Evolutionary conservation across 37 sponge, comb jelly and placozoan species (phyloP), one percentile per base, ranked within the genome.

Genomic region (Spongilla lacustris): DNA sequence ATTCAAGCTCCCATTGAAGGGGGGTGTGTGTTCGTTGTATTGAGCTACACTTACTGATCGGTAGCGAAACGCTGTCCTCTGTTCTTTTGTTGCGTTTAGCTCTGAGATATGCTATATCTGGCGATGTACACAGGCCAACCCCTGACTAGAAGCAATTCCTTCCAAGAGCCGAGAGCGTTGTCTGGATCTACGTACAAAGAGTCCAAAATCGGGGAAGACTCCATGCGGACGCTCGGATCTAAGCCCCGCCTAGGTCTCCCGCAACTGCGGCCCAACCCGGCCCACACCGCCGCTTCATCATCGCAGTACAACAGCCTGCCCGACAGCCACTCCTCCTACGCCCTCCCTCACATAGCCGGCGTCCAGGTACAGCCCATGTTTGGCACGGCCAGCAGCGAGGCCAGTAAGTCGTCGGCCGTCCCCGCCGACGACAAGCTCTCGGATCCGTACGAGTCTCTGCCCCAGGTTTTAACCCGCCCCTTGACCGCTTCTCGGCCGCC

Each of bases 301-400:
- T 36, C 70, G n/a, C 84, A 92, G 48, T 81, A 69, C 37, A 82
- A 71, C 37, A 78, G 77, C 49, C 73, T 84, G 0, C 83, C 84
- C 36, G 89, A 87, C 33, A 69, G 75, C 68, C 69, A 36, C 23
- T 73, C 81, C 2, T 27, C 83, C 34, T 72, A 89, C 73, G 69
- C 78, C 8, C 50, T 91, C 30, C 91, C 93, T 0, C 82, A 84
- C n/a, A 81, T 88, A 19, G 30, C 84, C 30, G 90, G 87, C 33
- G 87, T 95, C 19, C 93, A 95, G 71, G 95, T 95, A 22, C 93
- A 92, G 30, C 95, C 89, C 31, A 36, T 95, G 77, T 92, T 86
- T 46, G 90, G 86, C 17, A 89, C 73, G 10, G 2, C 24, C 70
- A 33, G 78, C 24, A 30, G 28, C 26, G 75, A 72, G 10, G 66